Conservation (phyloP, 64 coral and sea anemone species). For the Trachythela sp. region DNA sequence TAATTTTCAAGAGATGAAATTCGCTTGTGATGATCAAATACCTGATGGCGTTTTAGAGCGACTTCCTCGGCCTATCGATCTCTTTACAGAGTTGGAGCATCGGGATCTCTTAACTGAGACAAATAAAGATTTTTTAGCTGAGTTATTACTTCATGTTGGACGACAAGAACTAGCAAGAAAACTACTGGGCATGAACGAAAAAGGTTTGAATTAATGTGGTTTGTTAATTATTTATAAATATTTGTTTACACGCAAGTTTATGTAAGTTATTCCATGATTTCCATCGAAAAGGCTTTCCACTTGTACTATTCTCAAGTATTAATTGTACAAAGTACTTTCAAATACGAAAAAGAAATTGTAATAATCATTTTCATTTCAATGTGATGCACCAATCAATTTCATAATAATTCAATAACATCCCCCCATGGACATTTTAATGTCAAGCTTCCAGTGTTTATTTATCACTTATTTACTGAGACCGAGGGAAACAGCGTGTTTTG, state of each 20-base stretch:
- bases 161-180: background rate
- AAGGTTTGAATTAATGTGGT: background rate
- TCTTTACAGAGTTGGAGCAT: background rate
- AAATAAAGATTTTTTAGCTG: background rate
- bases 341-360: no score
- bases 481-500: no score
- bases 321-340: no score
- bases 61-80: background rate
- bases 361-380: no score
- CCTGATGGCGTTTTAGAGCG: background rate
- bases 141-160: background rate
- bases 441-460: no score
- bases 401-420: no score
- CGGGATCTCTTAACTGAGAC: background rate
- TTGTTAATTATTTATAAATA: background rate
- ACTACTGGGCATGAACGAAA: background rate
- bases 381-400: no score
- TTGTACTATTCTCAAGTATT: no score
- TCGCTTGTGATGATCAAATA: background rate
- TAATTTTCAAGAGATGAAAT: constrained; percentile 7
- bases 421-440: no score
- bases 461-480: no score
- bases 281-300: no score
- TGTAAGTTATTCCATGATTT: no score
- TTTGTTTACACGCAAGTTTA: background rate